Base-by-base conservation (phyloP, 2,113 vertebrate genomes). In the Fulica atra region DNA sequence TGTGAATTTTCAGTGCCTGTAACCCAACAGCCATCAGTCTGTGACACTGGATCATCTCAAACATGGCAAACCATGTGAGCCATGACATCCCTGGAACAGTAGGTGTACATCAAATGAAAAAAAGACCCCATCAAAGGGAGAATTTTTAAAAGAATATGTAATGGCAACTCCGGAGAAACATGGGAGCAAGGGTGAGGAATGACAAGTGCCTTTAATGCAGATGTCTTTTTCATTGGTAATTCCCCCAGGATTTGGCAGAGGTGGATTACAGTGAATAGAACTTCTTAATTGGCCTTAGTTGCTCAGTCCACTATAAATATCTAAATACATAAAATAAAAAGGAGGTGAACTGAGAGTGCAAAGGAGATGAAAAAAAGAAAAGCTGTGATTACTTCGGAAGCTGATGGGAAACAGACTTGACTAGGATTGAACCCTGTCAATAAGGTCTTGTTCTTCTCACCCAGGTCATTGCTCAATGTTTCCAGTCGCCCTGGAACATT, bases 401-500 rank as follows among this genome's bases (percentile, higher is more conserved):
- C 40, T 98, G 98, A 98, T 95, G 93, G 91, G 95, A 98, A 98
- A 96, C 98, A 98, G 97, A 96, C 92, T 95, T 95, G 92, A 96
- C 93, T 93, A 63, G 90, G 93, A 98, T 94, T 98, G 97, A 98
- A 97, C 94, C 91, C 97, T 97, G 98, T 98, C 98, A 99, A 96
- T 98, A 98, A 98, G 98, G 98, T 98, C 98, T 98, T 98, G 97
- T 98, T 99, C 98, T 98, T 98, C 97, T 99, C 98, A 98, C 97
- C 98, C 97, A 91, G 97, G 97, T 98, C 95, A 33, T 98, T 98
- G 96, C 98, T 99, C 98, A 99, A 86, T 99, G 97, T 99, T 99
- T 99, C 99, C 98, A 98, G 98, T 98, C 79, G 46, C 98, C 98
- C 98, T 98, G 99, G 99, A 99, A 99, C 98, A 99, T 98, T 99